phyloP scores from a whole-genome alignment of 2,797 vertebrate species.

The Synaphobranchus kaupii region DNA sequence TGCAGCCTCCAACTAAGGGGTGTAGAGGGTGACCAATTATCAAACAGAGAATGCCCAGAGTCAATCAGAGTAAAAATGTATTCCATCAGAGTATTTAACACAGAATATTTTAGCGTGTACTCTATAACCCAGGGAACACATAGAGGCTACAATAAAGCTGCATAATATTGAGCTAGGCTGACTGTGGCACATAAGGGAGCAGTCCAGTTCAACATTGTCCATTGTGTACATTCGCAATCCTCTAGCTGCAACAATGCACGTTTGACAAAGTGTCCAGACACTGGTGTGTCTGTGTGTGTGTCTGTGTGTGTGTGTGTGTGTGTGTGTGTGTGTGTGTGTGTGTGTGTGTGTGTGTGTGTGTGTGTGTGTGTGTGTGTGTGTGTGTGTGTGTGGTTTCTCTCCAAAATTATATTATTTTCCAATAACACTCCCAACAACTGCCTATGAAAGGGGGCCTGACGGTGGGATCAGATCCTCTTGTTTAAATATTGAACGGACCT shows the following conservation, averaged over 20 bases:
- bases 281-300: neutral
- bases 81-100: neutral
- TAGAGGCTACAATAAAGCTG: neutral
- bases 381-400: neutral
- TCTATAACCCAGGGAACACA: neutral
- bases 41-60: neutral
- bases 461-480: constrained; percentile 28
- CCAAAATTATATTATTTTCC: constrained; percentile 26
- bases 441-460: neutral
- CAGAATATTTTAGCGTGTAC: neutral
- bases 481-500: constrained; percentile 35
- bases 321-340: constrained; percentile 29
- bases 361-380: neutral
- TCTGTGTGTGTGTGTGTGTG: constrained; percentile 10
- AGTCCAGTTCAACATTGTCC: neutral
- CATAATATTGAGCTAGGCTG: neutral
- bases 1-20: neutral
- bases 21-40: neutral
- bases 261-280: neutral
- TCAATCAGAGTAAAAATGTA: neutral
- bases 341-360: constrained; percentile 28
- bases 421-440: neutral
- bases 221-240: neutral
- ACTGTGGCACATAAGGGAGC: neutral
- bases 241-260: neutral